Percentiles rank a stretch among this genome's conserved stretches.
Evolutionary conservation across 2,113 vertebrate species (phyloP).

Genomic region (Arizona elegans): DNA sequence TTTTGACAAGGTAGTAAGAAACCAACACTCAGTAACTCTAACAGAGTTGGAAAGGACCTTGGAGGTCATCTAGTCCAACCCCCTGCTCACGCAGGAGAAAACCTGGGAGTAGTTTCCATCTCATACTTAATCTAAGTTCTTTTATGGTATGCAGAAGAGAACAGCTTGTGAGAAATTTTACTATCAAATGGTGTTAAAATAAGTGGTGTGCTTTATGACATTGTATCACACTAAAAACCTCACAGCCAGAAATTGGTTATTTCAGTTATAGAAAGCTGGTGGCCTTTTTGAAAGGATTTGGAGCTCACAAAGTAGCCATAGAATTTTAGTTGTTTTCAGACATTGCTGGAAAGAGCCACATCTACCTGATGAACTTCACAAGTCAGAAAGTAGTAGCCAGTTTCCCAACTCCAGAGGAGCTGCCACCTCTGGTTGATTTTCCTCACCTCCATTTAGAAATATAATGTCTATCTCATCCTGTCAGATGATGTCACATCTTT

Average conservation of each 20-base stretch:
- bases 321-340: not conserved
- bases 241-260: not conserved
- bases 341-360: not conserved
- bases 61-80: too few relatives aligned
- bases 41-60: too few relatives aligned
- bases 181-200: not conserved
- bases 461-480: not conserved
- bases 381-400: not conserved
- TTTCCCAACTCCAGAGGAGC: not conserved
- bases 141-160: not conserved
- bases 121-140: not conserved
- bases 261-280: not conserved
- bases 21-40: not conserved
- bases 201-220: not conserved
- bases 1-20: not conserved
- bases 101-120: not conserved
- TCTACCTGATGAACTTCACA: not conserved
- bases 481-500: not conserved
- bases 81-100: not conserved
- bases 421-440: not conserved
- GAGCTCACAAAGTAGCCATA: not conserved
- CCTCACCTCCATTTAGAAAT: not conserved
- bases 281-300: not conserved
- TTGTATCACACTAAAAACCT: not conserved
- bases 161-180: not conserved